Percentiles rank a stretch among this genome's conserved stretches.
phyloP scores from a whole-genome alignment of 1,140 invertebrate species.

The Muscidifurax raptorellus region DNA sequence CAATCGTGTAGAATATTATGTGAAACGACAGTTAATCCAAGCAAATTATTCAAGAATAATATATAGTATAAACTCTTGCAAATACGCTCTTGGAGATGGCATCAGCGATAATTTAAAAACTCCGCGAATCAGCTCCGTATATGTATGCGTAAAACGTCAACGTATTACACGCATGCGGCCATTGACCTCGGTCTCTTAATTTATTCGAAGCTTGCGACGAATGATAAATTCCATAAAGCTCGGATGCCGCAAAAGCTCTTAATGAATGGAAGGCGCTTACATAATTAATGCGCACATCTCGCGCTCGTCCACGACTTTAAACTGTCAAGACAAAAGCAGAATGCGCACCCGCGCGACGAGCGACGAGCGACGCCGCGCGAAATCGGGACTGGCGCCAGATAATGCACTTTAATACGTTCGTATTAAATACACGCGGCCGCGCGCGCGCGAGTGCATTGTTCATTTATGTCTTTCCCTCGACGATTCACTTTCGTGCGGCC shows the following conservation, averaged over 20 bases:
- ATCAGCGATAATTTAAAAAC: not conserved
- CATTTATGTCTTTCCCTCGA: not conserved
- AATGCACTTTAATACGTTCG: slow-evolving; percentile 36
- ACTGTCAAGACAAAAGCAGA: slow-evolving; percentile 47
- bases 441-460: slow-evolving; percentile 12
- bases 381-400: slow-evolving; percentile 56
- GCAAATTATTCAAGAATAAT: too few relatives aligned
- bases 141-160: not conserved
- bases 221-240: slow-evolving; percentile 43
- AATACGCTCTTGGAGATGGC: not conserved
- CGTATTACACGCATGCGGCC: slow-evolving; percentile 24
- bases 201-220: slow-evolving; percentile 31
- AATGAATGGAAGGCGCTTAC: slow-evolving; percentile 57
- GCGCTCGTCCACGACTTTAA: slow-evolving; percentile 4
- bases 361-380: slow-evolving; percentile 32
- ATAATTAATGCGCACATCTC: slow-evolving; percentile 64
- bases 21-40: too few relatives aligned
- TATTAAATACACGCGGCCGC: not conserved
- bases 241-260: slow-evolving; percentile 39
- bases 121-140: too few relatives aligned
- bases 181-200: slow-evolving; percentile 36
- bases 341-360: slow-evolving; percentile 16
- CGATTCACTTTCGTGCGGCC: not conserved
- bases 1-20: too few relatives aligned
- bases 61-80: too few relatives aligned